Base-by-base conservation (phyloP, 2,888 invertebrate genomes). In the Eustalomyia histrio region DNA sequence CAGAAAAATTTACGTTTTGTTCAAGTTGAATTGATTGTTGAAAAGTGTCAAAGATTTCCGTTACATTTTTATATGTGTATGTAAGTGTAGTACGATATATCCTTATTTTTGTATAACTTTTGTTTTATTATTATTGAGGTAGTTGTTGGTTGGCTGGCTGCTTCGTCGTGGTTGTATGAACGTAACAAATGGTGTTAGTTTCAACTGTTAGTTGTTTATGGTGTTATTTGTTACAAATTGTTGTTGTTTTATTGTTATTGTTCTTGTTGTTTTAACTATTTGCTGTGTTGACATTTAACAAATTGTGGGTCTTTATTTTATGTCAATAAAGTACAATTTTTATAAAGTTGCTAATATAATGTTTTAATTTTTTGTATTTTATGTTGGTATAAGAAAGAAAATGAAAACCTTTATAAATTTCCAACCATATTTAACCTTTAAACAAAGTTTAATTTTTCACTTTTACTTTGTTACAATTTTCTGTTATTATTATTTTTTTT, bases 41-140 rank as follows among this genome's bases (percentile, higher is more conserved):
- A 83, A 84, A 85, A 85, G 85, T 84, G 85, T 84, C 85, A 85
- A 85, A 84, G 84, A 84, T 85, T 84, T 85, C 85, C 85, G 84
- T 76, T 84, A 82, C 80, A 80, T 69, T 65, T 60, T 79, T 75
- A 53, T 60, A 10, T 39, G 29, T 33, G 10, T 60, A 21, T 61
- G 17, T 50, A 14, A 35, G 12, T 53, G 17, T 3, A 24, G 53
- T 16, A 43, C 1, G 1, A n/a, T n/a, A n/a, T 76, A 72, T 71
- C 69, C 76, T 76, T 71, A 55, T 71, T 75, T 71, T 71, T 64
- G 58, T 29, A 6, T 64, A 76, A 71, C 65, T 80, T 75, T 80
- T 61, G 55, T 65, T 64, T 71, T 80, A 69, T 76, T 75, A 74
- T 76, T 72, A 60, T 60, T 57, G 65, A 16, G 57, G 53, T 50